phyloP scores from a whole-genome alignment of 2,797 vertebrate genomes.

The Rhinella marina region DNA sequence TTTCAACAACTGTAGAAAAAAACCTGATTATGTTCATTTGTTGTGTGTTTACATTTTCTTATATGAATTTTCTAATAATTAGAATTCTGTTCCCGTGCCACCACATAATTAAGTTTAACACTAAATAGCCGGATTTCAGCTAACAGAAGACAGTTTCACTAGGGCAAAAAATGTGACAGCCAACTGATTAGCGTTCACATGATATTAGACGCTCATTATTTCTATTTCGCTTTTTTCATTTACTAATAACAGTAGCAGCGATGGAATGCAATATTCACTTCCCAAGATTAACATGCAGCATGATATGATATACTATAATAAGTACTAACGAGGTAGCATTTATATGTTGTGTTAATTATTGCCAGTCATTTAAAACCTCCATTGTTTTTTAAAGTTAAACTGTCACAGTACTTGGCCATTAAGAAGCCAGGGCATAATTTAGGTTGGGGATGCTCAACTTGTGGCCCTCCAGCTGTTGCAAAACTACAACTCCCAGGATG shows the following conservation, averaged over 20 bases:
- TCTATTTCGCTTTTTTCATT: background rate
- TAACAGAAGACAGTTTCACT: constrained; percentile 11
- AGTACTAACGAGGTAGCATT: background rate
- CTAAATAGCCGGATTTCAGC: background rate
- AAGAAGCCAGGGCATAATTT: background rate
- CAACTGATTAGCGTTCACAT: constrained; percentile 23
- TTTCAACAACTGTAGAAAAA: constrained; percentile 8
- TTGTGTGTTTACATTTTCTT: constrained; percentile 20
- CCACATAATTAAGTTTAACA: constrained; percentile 37
- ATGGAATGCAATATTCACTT: constrained; percentile 14
- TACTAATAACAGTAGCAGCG: background rate
- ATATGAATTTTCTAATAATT: constrained; percentile 30
- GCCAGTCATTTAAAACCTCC: background rate
- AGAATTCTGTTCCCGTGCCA: background rate
- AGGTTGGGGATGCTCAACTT: background rate
- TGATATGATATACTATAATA: constrained; percentile 3
- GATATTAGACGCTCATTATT: constrained; percentile 20
- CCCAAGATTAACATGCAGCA: background rate
- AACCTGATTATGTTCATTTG: constrained; percentile 14
- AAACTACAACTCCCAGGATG: too few relatives aligned
- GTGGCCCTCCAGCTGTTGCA: too few relatives aligned
- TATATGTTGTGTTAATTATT: background rate
- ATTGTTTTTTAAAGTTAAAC: background rate
- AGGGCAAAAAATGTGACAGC: constrained; percentile 4
- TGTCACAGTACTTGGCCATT: background rate